These are phyloP conservation scores for Sciurus carolinensis DNA, from an alignment of 2,797 vertebrate species.

Conservation along the genomic window DNA sequence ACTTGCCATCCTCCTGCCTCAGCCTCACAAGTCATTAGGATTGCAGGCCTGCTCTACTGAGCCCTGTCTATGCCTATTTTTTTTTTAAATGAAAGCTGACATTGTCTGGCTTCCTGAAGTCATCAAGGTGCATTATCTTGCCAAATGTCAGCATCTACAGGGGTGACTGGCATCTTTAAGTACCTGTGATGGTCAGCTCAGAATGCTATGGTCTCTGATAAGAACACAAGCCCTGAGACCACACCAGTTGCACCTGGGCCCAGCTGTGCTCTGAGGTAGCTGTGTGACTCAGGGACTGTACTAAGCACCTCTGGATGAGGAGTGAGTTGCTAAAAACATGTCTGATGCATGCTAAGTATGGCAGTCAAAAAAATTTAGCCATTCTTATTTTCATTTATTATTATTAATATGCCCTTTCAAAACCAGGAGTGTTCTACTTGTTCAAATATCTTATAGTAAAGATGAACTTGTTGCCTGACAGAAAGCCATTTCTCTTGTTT, in stretches of 20 bases:
- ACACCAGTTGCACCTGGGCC: too few species aligned
- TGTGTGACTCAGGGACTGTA: fast-evolving
- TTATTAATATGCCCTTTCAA: not conserved
- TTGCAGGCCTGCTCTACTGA: too few species aligned
- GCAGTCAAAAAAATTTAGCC: not conserved
- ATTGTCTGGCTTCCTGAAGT: not conserved
- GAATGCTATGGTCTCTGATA: not conserved
- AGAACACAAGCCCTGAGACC: not conserved
- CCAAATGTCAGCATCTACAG: not conserved
- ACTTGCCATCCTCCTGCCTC: too few species aligned
- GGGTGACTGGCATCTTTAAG: not conserved
- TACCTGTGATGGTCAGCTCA: fast-evolving
- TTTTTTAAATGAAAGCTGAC: not conserved
- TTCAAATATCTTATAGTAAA: not conserved
- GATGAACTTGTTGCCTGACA: not conserved
- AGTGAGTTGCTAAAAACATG: not conserved
- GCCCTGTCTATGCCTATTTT: too few species aligned
- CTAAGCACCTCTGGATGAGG: fast-evolving
- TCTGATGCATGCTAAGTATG: not conserved
- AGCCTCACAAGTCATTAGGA: too few species aligned
- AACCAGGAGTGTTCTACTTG: not conserved
- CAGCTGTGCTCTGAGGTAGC: not conserved
- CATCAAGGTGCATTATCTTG: not conserved
- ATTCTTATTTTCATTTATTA: not conserved
- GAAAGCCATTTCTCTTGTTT: not conserved